Evolutionary conservation across 1,140 invertebrate genomes (phyloP), one percentile per base, ranked within the genome.

Genomic region (Papilio helenus): DNA sequence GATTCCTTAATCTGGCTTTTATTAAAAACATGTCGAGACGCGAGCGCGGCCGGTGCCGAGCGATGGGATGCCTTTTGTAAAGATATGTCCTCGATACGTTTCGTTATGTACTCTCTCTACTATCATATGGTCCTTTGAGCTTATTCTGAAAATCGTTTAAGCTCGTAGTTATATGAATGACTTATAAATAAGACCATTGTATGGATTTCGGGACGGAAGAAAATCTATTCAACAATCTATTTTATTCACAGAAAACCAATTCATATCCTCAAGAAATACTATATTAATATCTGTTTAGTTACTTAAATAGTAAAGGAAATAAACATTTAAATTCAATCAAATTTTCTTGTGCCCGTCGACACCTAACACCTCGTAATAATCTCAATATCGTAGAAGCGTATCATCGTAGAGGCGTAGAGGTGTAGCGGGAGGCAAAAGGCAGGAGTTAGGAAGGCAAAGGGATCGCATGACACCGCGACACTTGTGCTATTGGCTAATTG

Each of bases 11-110:
- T 92, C 88, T 92, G 85, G 76, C 87, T 93, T 93, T 91, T 94
- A 94, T 94, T 94, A 94, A 93, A 93, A 91, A 91, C 87, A 91
- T 89, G 90, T 89, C 84, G 85, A 86, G 83, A 81, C 68, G 79
- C 76, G 78, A 81, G 77, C 68, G 46, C 79, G 78, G 23, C 61
- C 61, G 61, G 23, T 26, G 61, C 61, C 26, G 61, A 29, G 9
- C 23, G 58, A 10, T 61, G 58, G 58, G 58, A 14, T 26, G 23
- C 23, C 23, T 61, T 61, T 61, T 26, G 23, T 61, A 12, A 61
- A 61, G 58, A 61, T 14, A 14, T 61, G 58, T 26, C 10, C 58
- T 61, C 58, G 58, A 61, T 61, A 26, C 58, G 58, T 61, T 61
- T 9, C 23, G 58, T 61, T 61, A 61, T 23, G 58, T 10, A 26